phyloP scores from a whole-genome alignment of 1,140 invertebrate genomes.

The Diorhabda carinulata region DNA sequence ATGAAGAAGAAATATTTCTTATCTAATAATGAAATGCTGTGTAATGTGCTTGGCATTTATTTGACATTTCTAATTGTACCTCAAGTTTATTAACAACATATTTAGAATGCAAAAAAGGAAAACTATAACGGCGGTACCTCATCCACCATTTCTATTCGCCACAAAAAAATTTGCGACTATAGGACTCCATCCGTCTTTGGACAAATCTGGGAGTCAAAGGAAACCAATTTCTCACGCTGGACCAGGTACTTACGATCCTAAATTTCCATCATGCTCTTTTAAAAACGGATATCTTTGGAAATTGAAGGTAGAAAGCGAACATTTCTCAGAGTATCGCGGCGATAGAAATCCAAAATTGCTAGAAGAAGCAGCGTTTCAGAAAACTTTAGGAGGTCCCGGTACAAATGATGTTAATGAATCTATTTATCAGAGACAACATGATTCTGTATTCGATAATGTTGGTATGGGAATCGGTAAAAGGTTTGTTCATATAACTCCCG shows the following conservation, averaged over 20 bases:
- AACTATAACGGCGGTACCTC: conserved; percentile 8
- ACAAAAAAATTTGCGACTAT: conserved; percentile 34
- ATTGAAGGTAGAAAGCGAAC: conserved; percentile 32
- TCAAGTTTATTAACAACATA: background rate
- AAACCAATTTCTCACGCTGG: conserved; percentile 27
- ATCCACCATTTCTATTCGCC: conserved; percentile 31
- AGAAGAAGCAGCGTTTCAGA: conserved; percentile 28
- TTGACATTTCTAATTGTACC: too few species aligned
- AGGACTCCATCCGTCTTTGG: conserved; percentile 38
- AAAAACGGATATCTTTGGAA: conserved; percentile 37
- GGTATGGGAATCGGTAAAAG: conserved; percentile 31
- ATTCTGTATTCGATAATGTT: conserved; percentile 24
- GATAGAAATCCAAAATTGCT: conserved; percentile 37
- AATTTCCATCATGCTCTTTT: conserved; percentile 21
- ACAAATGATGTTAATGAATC: conserved; percentile 34
- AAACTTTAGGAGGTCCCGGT: conserved; percentile 37
- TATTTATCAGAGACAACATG: conserved; percentile 25
- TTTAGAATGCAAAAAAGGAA: background rate
- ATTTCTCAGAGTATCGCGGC: conserved; percentile 40
- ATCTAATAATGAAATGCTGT: too few species aligned
- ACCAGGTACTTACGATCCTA: conserved; percentile 34
- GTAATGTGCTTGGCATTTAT: too few species aligned
- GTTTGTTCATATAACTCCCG: conserved; percentile 23
- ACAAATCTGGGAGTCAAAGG: conserved; percentile 27
- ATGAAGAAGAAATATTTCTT: too few species aligned